Base-by-base conservation (phyloP, 2,113 vertebrate species). In the Leptosomus discolor region DNA sequence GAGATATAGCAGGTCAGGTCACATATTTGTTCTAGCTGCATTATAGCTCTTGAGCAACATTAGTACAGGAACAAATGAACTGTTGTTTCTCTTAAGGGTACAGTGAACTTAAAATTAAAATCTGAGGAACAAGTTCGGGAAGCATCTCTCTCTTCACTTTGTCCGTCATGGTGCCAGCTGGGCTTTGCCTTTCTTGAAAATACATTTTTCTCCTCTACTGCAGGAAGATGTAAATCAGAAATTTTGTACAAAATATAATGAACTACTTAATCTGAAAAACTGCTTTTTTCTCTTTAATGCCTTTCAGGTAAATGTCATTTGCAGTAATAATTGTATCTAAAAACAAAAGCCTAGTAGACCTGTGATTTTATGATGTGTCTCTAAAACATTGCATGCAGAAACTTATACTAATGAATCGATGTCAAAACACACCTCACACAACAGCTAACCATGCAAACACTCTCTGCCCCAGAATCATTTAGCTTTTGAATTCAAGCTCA, bases 101-200 rank as follows among this genome's bases (percentile, higher is more conserved):
- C 11, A 61, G 22, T 78, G 64, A 86, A 68, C 48, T 65, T 57
- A 39, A 81, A 85, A 96, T 88, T 60, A 64, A 90, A 94, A 90
- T 63, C 46, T 3, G 21, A 83, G 20, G 8, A 63, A 60, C 0
- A 3, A 34, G 20, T 80, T 74, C 43, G 56, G 27, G 64, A 86
- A 92, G 27, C 0, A 0, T 19, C 29, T 77, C 7, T 27, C 32
- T 53, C 50, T 76, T 53, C 7, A 73, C 41, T 83, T 75, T 48
- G 19, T 64, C 43, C 5, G 0, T 53, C 3, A 2, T 0, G 0
- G 9, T n/a, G 9, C 14, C 67, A 80, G 41, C 5, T 90, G 58
- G 50, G 23, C 9, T 63, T 77, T 92, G 63, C 41, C 21, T 10
- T 73, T 70, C 51, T 56, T 77, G 43, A 74, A 43, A 88, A 34